Base-by-base conservation (phyloP, 1,140 invertebrate genomes). In the Belonocnema kinseyi region DNA sequence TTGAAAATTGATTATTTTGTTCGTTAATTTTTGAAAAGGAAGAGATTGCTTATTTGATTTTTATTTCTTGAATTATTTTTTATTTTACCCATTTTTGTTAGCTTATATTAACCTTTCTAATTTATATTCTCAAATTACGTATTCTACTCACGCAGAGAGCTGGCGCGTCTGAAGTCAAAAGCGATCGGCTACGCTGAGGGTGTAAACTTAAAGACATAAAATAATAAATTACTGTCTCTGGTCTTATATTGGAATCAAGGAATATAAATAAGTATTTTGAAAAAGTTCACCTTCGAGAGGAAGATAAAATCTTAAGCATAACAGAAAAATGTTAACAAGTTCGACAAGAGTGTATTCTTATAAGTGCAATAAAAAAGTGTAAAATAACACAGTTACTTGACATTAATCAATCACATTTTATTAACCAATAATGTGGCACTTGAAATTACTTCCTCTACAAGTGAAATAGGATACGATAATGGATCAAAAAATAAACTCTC, bases 381-480 rank as follows among this genome's bases (percentile, higher is more conserved):
- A 33, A 19, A 56, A 56, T 10, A 56, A 19, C 54, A 21, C 0
- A 56, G 5, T n/a, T 19, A 1, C 19, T 19, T 26, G 13, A 58
- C 5, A 33, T 58, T 58, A 58, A 13, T 58, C 6, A 21, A 21
- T 14, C 8, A 7, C 11, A 58, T 33, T 58, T 12, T 26, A 58
- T 19, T 13, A 21, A 21, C 10, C 3, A 6, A 26, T 56, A n/a
- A 56, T 21, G 19, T 13, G 19, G 13, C 26, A 58, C 19, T 2
- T 58, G 26, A 21, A 8, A 58, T 21, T 19, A 21, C 26, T 58
- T 58, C 2, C 54, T 58, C 17, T 13, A 21, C 54, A 58, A 21
- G 54, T 13, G 56, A 58, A 58, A 58, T 21, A 58, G 19, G 21
- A 33, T 11, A 58, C 56, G 19, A 58, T 58, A 33, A 58, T 58